Conservation (phyloP, 2,797 vertebrate species). For the Rhodeus uyekii region DNA sequence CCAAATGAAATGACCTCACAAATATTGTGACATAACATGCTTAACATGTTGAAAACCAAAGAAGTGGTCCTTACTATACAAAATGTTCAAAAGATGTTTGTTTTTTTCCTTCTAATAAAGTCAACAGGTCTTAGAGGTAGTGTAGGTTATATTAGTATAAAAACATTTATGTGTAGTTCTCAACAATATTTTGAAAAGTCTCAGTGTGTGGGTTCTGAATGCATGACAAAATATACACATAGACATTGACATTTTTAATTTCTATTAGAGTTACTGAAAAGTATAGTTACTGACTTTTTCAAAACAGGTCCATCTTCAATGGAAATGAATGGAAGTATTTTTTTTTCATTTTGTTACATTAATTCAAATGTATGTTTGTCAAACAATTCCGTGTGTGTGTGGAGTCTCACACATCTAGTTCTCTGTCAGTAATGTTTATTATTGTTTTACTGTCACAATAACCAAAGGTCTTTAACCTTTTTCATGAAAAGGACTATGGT, state of each 20-base stretch:
- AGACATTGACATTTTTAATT: constrained; percentile 5
- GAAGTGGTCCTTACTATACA: neutral
- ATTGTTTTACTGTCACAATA: constrained; percentile 6
- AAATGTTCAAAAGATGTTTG: neutral
- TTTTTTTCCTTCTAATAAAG: neutral
- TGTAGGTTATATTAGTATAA: neutral
- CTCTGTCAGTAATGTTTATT: constrained; percentile 11
- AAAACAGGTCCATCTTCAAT: neutral
- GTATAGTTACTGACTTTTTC: neutral
- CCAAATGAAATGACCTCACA: constrained; percentile 3
- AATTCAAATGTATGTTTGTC: neutral
- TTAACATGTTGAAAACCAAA: neutral
- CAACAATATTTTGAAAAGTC: neutral
- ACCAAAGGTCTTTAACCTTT: neutral
- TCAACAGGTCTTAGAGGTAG: neutral
- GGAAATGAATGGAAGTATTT: neutral
- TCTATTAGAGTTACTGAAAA: neutral
- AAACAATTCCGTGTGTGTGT: neutral
- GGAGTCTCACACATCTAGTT: neutral
- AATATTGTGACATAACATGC: neutral
- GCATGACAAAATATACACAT: neutral
- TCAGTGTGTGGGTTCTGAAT: neutral
- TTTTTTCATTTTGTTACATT: neutral
- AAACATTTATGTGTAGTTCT: neutral
- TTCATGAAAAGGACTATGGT: neutral